Evolutionary conservation across 2,888 invertebrate genomes (phyloP).

Genomic region (Lydus trimaculatus): DNA sequence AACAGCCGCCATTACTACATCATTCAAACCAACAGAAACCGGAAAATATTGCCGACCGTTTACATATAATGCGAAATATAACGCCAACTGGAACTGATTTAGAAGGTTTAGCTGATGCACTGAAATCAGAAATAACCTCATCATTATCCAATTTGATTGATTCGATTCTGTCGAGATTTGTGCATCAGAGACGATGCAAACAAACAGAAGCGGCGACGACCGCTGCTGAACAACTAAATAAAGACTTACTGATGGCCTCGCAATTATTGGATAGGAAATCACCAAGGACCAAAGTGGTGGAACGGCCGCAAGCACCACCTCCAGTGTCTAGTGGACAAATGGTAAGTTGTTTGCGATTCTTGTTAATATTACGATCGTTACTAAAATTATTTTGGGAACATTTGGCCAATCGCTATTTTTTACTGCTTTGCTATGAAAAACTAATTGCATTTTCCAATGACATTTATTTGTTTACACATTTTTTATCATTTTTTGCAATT

Average conservation of each 20-base stretch:
- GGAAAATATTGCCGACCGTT: constrained; percentile 78
- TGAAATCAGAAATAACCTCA: constrained; percentile 89
- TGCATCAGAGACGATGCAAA: constrained; percentile 81
- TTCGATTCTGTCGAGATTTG: constrained; percentile 84
- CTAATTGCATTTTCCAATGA: background rate
- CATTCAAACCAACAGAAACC: constrained; percentile 61
- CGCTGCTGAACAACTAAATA: constrained; percentile 84
- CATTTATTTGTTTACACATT: background rate
- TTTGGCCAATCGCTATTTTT: background rate
- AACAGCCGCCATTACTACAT: constrained; percentile 51
- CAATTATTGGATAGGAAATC: constrained; percentile 85
- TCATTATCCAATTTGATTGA: constrained; percentile 87
- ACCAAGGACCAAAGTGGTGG: constrained; percentile 78
- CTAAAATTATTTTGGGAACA: background rate
- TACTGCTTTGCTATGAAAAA: background rate
- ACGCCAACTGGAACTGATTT: constrained; percentile 80
- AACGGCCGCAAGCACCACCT: constrained; percentile 63
- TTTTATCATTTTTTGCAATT: background rate
- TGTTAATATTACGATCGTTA: constrained; percentile 4
- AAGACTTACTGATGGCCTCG: constrained; percentile 82
- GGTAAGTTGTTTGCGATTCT: constrained; percentile 42
- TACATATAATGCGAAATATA: constrained; percentile 77
- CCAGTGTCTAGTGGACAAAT: constrained; percentile 62
- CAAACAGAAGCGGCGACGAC: constrained; percentile 81
- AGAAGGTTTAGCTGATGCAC: constrained; percentile 87